These are phyloP conservation scores for Leuciscus waleckii DNA, from an alignment of 2,797 vertebrate genomes.

Conservation along the genomic window DNA sequence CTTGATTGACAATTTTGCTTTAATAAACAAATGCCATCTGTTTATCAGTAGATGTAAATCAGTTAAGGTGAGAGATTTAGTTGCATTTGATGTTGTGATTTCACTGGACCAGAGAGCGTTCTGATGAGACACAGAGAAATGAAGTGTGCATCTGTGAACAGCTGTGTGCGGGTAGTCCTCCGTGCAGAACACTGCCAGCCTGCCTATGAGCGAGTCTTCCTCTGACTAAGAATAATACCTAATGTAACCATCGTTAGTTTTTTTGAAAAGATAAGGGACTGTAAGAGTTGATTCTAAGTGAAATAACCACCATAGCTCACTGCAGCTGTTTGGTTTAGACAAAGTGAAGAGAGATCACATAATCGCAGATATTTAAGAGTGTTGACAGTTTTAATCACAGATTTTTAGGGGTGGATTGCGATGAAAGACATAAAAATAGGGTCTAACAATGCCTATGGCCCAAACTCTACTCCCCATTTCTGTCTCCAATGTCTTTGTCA, in stretches of 20 bases:
- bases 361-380: not conserved
- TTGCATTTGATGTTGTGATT: slow-evolving; percentile 10
- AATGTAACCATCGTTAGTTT: not conserved
- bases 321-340: not conserved
- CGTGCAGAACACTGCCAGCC: not conserved
- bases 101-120: not conserved
- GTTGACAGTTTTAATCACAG: not conserved
- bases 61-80: slow-evolving; percentile 21
- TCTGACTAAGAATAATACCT: not conserved
- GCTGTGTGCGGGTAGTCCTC: slow-evolving; percentile 1
- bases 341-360: slow-evolving; percentile 13
- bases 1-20: slow-evolving; percentile 4
- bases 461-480: not conserved
- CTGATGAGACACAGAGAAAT: slow-evolving; percentile 6
- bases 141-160: slow-evolving; percentile 17
- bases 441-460: not conserved
- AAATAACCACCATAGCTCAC: not conserved
- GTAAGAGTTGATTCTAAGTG: not conserved
- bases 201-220: not conserved
- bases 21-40: slow-evolving; percentile 25
- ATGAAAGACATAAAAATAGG: not conserved
- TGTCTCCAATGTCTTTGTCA: not conserved
- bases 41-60: not conserved
- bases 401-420: not conserved
- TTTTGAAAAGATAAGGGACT: not conserved